Evolutionary conservation across 2,888 invertebrate species (phyloP), one percentile per base, ranked within the genome.

Genomic region (Sisyra terminalis): DNA sequence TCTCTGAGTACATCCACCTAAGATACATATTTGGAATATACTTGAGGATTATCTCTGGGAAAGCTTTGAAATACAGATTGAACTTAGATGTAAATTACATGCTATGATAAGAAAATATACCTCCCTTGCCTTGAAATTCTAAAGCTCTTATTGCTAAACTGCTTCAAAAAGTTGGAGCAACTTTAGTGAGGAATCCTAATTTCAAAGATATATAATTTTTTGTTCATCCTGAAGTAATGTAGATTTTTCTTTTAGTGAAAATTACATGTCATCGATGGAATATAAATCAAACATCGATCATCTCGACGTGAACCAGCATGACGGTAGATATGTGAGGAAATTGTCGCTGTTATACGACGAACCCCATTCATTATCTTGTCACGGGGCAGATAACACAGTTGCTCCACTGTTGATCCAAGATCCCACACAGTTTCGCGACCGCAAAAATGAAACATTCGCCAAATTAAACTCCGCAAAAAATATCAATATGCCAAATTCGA

Each of bases 281-380:
- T 10, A 43, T 13, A 45, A 46, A 17, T 35, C 44, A 1, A 46
- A 44, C 24, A 37, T 44, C 16, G 44, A 46, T 14, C 46, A 45
- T 31, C 44, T 45, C 24, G 44, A 45, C 30, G 30, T 39, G 8
- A 9, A 15, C 15, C 29, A 39, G 10, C 13, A 7, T 14, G 11
- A 15, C 18, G 16, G 16, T 37, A n/a, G 11, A 7, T 17, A 18
- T 13, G 39, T 39, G n/a, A 24, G 29, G 29, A 39, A 39, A 39
- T 14, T 39, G 29, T 29, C 39, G 15, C 29, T 30, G 14, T 13
- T 30, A 1, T 37, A 18, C 8, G 14, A 13, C 11, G 18, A 16
- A 2, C 5, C 16, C 2, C 16, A 6, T 3, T 18, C 18, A 17
- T 17, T 17, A 17, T 37, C 37, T 2, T 24, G 24, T 7, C 24